Conservation (phyloP, 2,797 vertebrate species). For the Protonibea diacanthus region DNA sequence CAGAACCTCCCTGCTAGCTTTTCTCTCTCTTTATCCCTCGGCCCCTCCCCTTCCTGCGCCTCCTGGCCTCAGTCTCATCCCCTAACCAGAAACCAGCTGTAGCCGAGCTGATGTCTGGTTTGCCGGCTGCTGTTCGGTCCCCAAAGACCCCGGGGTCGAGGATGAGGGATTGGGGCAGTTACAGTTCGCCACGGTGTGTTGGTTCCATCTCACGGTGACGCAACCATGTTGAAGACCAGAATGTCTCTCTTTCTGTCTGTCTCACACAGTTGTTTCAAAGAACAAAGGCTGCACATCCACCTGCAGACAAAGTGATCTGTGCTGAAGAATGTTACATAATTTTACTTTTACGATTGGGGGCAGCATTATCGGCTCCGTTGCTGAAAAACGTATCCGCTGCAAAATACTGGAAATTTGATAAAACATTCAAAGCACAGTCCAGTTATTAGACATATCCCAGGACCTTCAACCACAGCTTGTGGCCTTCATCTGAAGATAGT, state of each 20-base stretch:
- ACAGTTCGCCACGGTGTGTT: conserved; percentile 85
- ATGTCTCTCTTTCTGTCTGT: conserved; percentile 30
- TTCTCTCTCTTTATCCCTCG: conserved; percentile 45
- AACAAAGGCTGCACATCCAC: conserved; percentile 74
- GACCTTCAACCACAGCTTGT: background rate
- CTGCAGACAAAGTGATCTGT: conserved; percentile 48
- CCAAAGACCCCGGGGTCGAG: conserved; percentile 63
- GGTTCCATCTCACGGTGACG: conserved; percentile 84
- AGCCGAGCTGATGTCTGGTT: conserved; percentile 26
- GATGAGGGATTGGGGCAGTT: conserved; percentile 89
- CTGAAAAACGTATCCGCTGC: background rate
- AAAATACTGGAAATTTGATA: background rate
- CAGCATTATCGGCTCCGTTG: background rate
- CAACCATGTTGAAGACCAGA: conserved; percentile 57
- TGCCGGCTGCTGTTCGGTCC: conserved; percentile 30
- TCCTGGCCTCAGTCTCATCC: conserved; percentile 32
- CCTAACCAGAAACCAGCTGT: conserved; percentile 42
- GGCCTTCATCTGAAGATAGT: background rate
- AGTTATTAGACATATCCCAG: background rate
- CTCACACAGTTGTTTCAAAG: conserved; percentile 25
- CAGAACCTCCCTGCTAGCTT: conserved; percentile 80
- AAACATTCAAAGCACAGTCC: background rate
- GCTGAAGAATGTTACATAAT: background rate
- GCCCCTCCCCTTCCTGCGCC: conserved; percentile 9
- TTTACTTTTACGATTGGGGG: background rate